A percentile compares a stretch with the other conserved stretches of the same genome.
phyloP scores from a whole-genome alignment of 1,140 invertebrate species.

The Aphelinus certus region DNA sequence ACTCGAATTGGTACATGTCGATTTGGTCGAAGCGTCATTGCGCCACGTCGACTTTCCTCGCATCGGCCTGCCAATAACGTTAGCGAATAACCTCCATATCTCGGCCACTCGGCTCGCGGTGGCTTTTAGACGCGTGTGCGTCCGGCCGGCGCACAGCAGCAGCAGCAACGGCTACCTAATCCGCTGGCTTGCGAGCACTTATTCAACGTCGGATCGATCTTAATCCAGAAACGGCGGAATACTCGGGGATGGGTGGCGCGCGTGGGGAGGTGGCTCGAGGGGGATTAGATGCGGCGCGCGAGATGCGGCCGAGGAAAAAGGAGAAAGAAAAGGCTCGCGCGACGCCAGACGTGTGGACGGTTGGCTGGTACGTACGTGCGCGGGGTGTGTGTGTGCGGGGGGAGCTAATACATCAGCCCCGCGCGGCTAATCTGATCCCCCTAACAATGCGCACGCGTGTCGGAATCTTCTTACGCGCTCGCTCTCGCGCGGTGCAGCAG shows the following conservation, averaged over 20 bases:
- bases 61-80: too few relatives aligned
- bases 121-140: slow-evolving; percentile 37
- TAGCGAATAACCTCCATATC: too few relatives aligned
- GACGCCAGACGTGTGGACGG: slow-evolving; percentile 31
- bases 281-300: slow-evolving; percentile 46
- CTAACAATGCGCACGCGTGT: slow-evolving; percentile 67
- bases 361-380: too few relatives aligned
- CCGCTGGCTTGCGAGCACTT: slow-evolving; percentile 35
- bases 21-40: too few relatives aligned
- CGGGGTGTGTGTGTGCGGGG: too few relatives aligned
- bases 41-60: too few relatives aligned
- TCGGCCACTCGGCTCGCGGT: too few relatives aligned
- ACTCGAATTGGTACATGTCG: neutral
- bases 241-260: slow-evolving; percentile 41
- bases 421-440: slow-evolving; percentile 64
- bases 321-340: neutral
- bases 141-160: slow-evolving; percentile 2
- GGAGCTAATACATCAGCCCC: too few relatives aligned
- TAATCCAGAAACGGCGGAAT: slow-evolving; percentile 52
- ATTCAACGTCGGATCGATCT: slow-evolving; percentile 54
- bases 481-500: slow-evolving; percentile 25
- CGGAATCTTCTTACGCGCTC: slow-evolving; percentile 64
- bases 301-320: slow-evolving; percentile 34
- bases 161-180: neutral
- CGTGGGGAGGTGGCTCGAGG: too few relatives aligned